Evolutionary conservation across 1,140 invertebrate species (phyloP).

Genomic region (Liolophura sinensis): DNA sequence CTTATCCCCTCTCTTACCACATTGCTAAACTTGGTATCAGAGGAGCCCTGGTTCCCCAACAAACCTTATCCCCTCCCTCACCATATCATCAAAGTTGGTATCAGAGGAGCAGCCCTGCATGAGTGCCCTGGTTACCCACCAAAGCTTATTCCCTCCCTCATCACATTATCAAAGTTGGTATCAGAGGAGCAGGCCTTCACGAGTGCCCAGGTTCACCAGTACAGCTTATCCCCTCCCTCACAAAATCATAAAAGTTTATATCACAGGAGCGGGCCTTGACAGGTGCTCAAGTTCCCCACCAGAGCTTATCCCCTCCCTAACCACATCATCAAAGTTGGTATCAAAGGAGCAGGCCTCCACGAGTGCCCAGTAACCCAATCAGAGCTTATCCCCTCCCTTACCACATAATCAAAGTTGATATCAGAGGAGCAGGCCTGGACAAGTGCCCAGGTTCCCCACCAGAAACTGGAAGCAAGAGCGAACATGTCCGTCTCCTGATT

Average conservation of each 20-base stretch:
- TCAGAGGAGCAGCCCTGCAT: conserved; percentile 84
- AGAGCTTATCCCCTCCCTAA: conserved; percentile 65
- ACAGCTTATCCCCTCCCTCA: conserved; percentile 59
- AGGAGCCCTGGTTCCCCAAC: too few relatives aligned
- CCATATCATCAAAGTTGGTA: conserved; percentile 86
- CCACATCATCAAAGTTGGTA: conserved; percentile 95
- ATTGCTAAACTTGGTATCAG: too few relatives aligned
- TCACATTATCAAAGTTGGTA: conserved; percentile 95
- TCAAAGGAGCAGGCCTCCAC: conserved; percentile 84
- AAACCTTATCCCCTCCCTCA: too few relatives aligned
- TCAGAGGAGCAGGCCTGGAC: conserved; percentile 84
- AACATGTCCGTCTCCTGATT: conserved; percentile 80
- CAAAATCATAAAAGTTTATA: conserved; percentile 95
- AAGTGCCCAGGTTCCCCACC: conserved; percentile 91
- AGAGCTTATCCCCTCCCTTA: conserved; percentile 59
- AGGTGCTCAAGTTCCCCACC: conserved; percentile 91
- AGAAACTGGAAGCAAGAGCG: conserved; percentile 85
- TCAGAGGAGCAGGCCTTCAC: conserved; percentile 84
- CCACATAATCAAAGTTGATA: conserved; percentile 95
- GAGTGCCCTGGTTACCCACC: conserved; percentile 90
- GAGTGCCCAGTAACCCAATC: conserved; percentile 85
- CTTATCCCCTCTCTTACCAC: too few relatives aligned
- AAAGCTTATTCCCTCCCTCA: conserved; percentile 65
- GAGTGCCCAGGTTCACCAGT: conserved; percentile 89
- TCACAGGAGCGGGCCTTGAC: conserved; percentile 84